Evolutionary conservation across 2,888 invertebrate genomes (phyloP).

Genomic region (Pterostichus niger): DNA sequence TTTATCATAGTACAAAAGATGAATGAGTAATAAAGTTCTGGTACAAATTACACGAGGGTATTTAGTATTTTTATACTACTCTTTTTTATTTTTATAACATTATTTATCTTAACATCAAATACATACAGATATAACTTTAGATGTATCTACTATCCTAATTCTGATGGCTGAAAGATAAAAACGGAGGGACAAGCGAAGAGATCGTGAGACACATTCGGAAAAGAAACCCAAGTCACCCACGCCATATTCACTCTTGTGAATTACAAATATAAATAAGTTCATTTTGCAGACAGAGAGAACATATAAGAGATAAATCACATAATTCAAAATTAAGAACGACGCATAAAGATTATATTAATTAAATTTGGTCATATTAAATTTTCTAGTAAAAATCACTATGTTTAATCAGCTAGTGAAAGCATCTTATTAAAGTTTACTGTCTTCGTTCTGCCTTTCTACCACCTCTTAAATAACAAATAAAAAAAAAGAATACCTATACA

Average conservation of each 20-base stretch:
- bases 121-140: constrained; percentile 74
- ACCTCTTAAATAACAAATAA: constrained; percentile 60
- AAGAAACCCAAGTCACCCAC: constrained; percentile 63
- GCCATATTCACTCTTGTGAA: constrained; percentile 55
- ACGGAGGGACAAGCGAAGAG: constrained; percentile 64
- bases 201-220: constrained; percentile 60
- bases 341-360: constrained; percentile 58
- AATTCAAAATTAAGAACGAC: constrained; percentile 45
- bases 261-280: constrained; percentile 58
- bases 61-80: constrained; percentile 64
- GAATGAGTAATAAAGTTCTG: neutral
- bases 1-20: neutral
- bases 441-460: constrained; percentile 61
- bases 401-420: constrained; percentile 66
- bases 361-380: constrained; percentile 67
- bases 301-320: constrained; percentile 53
- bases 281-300: constrained; percentile 51
- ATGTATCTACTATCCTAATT: constrained; percentile 64
- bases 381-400: constrained; percentile 63
- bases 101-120: constrained; percentile 74
- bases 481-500: constrained; percentile 65
- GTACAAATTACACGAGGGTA: constrained; percentile 42
- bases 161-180: constrained; percentile 66
- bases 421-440: constrained; percentile 59
- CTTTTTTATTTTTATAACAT: constrained; percentile 65